Percentiles rank a stretch among this genome's conserved stretches.
These are phyloP conservation scores for Pomphorhynchus laevis DNA, from an alignment of 1,140 invertebrate species.

Conservation along the genomic window DNA sequence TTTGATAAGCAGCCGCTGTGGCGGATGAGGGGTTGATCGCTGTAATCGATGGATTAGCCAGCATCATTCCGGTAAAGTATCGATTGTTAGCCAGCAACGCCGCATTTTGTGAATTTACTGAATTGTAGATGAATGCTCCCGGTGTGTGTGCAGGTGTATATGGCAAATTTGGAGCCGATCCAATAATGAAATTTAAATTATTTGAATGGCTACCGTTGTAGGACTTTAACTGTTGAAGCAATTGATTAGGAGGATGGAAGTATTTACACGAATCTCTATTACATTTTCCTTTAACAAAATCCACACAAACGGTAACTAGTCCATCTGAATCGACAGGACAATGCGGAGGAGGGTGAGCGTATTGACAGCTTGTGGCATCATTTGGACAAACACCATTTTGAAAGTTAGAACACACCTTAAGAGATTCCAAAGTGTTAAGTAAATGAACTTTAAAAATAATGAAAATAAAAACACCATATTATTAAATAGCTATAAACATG, in stretches of 20 bases:
- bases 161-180: no score
- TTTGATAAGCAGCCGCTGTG: no score
- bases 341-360: constrained; percentile 71
- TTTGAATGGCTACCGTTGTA: no score
- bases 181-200: no score
- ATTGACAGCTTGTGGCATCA: constrained; percentile 68
- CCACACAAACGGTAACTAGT: constrained; percentile 78
- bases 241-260: constrained; percentile 8
- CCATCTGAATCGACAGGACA: constrained; percentile 41
- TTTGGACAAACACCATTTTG: constrained; percentile 79
- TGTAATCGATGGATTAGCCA: no score
- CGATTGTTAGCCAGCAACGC: no score
- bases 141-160: no score
- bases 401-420: constrained; percentile 76
- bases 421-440: not conserved
- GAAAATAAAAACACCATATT: not conserved
- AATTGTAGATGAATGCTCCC: no score
- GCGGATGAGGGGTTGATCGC: no score
- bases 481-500: not conserved
- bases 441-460: not conserved
- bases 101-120: no score
- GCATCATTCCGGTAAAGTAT: no score
- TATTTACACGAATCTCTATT: constrained; percentile 8
- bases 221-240: constrained; percentile 7
- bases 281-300: constrained; percentile 74